phyloP scores from a whole-genome alignment of 2,113 vertebrate species.

The Astatoreochromis straeleni region DNA sequence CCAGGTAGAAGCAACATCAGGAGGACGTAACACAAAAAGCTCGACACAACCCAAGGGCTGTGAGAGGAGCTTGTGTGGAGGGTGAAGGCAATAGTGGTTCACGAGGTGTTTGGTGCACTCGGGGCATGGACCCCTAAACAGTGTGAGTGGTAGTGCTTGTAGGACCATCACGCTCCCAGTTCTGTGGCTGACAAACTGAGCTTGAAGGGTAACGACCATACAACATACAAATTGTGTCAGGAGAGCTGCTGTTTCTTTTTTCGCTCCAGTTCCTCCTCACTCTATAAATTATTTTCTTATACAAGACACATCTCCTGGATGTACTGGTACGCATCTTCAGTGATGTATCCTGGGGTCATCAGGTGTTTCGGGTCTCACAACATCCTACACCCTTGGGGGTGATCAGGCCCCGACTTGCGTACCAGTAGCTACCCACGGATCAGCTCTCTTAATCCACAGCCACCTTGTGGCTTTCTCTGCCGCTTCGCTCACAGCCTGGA shows the following conservation, averaged over 20 bases:
- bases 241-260: not conserved
- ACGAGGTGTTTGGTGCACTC: not conserved
- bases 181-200: not conserved
- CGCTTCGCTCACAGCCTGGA: not conserved
- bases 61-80: not conserved
- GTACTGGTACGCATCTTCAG: not conserved
- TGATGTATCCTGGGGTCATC: not conserved
- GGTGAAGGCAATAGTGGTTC: not conserved
- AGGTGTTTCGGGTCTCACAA: not conserved
- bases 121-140: accelerated
- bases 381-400: accelerated
- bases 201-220: not conserved
- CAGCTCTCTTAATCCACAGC: not conserved
- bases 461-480: not conserved
- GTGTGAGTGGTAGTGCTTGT: not conserved
- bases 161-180: not conserved
- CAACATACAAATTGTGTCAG: not conserved
- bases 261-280: not conserved
- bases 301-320: accelerated
- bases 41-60: not conserved
- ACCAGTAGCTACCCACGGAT: not conserved
- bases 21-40: not conserved
- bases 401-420: accelerated
- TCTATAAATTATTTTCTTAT: not conserved
- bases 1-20: not conserved